Base-by-base conservation (phyloP, 2,888 invertebrate genomes). In the Mythimna ferrago region DNA sequence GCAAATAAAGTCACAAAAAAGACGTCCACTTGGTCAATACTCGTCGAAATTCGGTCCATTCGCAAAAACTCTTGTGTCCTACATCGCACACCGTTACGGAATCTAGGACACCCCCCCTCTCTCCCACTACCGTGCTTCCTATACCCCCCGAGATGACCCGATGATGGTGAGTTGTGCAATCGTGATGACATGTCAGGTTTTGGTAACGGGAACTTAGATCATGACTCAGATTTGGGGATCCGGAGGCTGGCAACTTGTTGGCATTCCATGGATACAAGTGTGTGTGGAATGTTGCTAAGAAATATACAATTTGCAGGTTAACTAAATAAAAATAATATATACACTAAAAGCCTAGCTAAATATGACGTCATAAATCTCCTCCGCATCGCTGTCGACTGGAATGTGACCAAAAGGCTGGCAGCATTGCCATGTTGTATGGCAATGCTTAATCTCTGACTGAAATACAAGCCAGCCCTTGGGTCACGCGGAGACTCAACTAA, bases 161-260 rank as follows among this genome's bases (percentile, higher is more conserved):
- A 84, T 89, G 89, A 89, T 86, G 89, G 66, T 70, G 67, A 69
- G 83, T 90, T 90, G 90, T 90, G 90, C 90, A 90, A 90, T 89
- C 86, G 86, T 85, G 80, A 88, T 87, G 87, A 86, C 82, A 81
- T 76, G 78, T 82, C 83, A 85, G 84, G 86, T 86, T 86, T 86
- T 74, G 69, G 71, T 86, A 86, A 85, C 85, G 85, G 85, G 80
- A 79, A 71, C 79, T 85, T 82, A 86, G 84, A 84, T 84, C 67
- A 83, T 83, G 76, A 80, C 70, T 72, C 66, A 76, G 72, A 80
- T 81, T 71, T 60, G n/a, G 56, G 58, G 64, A 41, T 41, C 58
- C 51, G 56, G 64, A 62, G 57, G 57, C 70, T 73, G 71, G n/a
- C 57, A 76, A 16, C 57, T 48, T 51, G 44, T 38, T 82, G 19